Conservation (phyloP, 2,113 vertebrate genomes). For the Cyanocitta stelleri region DNA sequence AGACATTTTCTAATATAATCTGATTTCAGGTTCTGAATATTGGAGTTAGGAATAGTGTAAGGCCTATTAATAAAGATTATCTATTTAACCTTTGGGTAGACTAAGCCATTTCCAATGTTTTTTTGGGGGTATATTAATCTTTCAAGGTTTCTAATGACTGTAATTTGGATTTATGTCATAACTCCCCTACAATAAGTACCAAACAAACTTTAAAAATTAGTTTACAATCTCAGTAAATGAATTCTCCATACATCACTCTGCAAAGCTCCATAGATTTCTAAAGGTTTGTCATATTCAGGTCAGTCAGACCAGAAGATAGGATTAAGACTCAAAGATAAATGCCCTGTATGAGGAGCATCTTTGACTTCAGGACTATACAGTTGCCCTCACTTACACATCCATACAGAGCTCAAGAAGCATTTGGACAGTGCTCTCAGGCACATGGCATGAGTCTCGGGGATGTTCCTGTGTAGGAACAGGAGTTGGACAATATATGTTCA, state of each 20-base stretch:
- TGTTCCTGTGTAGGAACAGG: background rate
- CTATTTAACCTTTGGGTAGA: background rate
- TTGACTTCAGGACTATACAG: background rate
- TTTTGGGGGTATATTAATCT: background rate
- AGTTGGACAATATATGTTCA: background rate
- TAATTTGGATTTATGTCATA: background rate
- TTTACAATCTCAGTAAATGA: background rate
- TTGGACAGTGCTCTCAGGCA: background rate
- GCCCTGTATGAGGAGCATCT: background rate
- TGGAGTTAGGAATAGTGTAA: background rate
- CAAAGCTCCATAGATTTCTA: background rate
- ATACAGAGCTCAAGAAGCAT: background rate
- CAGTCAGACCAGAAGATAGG: background rate
- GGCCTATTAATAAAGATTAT: background rate
- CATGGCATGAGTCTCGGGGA: fast-evolving
- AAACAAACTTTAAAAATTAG: background rate
- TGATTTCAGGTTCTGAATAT: background rate
- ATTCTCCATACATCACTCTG: background rate
- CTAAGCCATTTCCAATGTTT: background rate
- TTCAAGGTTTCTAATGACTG: background rate
- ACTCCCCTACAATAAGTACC: background rate
- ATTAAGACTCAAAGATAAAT: background rate
- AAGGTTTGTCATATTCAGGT: background rate
- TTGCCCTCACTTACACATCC: background rate
- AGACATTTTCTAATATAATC: background rate